phyloP scores from a whole-genome alignment of 2,888 invertebrate genomes.

The Vanessa cardui region DNA sequence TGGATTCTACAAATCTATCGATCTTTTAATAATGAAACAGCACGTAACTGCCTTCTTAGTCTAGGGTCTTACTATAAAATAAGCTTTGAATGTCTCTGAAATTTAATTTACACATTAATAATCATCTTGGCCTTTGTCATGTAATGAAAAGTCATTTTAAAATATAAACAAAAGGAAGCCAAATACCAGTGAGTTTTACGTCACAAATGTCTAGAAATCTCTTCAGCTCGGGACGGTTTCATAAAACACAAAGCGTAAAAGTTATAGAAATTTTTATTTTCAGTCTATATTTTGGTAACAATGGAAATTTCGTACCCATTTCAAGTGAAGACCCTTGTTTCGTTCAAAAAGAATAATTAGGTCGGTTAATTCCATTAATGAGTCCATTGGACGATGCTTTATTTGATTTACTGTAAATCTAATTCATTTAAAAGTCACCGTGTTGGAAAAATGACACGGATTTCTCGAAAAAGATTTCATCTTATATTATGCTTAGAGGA shows the following conservation, averaged over 20 bases:
- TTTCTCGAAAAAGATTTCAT: constrained; percentile 1
- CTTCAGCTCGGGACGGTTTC: not conserved
- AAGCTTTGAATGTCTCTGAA: too few species aligned
- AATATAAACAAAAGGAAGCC: too few species aligned
- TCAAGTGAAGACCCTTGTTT: constrained; percentile 25
- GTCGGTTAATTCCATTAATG: constrained; percentile 69
- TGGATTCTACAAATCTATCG: too few species aligned
- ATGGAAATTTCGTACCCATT: not conserved
- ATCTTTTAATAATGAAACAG: too few species aligned
- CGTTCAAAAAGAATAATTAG: constrained; percentile 63
- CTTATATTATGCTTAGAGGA: not conserved
- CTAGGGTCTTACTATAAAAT: too few species aligned
- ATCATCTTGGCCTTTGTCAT: too few species aligned
- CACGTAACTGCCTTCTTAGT: too few species aligned
- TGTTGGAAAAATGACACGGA: constrained; percentile 44
- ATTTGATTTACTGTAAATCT: constrained; percentile 64
- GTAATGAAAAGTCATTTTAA: too few species aligned
- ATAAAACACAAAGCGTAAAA: not conserved
- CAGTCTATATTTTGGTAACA: not conserved
- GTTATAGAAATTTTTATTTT: constrained; percentile 13
- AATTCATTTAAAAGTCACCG: constrained; percentile 52
- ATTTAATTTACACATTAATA: too few species aligned
- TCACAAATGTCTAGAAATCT: not conserved
- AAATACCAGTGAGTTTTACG: too few species aligned
- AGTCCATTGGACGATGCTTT: constrained; percentile 58